Evolutionary conservation across 1,140 invertebrate genomes (phyloP), one percentile per base, ranked within the genome.

Genomic region (Conopomorpha cramerella): DNA sequence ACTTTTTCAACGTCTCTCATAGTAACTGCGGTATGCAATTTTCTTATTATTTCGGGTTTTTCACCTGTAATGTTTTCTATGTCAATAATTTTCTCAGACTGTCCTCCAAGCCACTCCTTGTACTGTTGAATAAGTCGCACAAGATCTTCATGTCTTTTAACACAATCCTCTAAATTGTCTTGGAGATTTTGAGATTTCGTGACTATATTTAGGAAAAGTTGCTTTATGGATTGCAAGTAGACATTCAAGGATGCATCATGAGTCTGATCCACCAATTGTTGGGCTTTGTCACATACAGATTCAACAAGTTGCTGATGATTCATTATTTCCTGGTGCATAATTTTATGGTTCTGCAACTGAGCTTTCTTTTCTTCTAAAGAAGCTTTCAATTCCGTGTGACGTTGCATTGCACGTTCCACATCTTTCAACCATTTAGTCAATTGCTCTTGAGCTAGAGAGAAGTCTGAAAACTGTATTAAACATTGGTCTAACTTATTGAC

Each of bases 321-420:
- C 76, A 92, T 87, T 30, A 98, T 96, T 74, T 97, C 95, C 71
- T 97, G 93, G 56, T 97, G 93, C 70, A 96, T 89, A 19, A 97
- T 89, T 68, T 92, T 93, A 57, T 96, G 94, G 56, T 95, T 95
- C 62, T 96, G 93, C 10, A 96, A 65, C 61, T 96, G 94, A 0
- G 93, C 93, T 43, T 91, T 86, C 73, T 97, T 98, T 60, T 97
- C 95, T 74, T 95, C 94, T 13, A 98, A 68, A 0, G 93, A 92
- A 0, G 88, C 86, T 67, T 96, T 95, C 1, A 93, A 77, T 67
- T 96, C 92, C 0, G 90, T 94, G 51, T 96, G 92, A 43, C 90
- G 85, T 49, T 93, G 90, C 87, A 98, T 93, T 1, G 92, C 90
- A 46, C 87, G 84, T 64, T 96, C 93, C 6, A 95, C 91, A 55